Evolutionary conservation across 2,888 invertebrate species (phyloP), one percentile per base, ranked within the genome.

Genomic region (Heteromurus nitidus): DNA sequence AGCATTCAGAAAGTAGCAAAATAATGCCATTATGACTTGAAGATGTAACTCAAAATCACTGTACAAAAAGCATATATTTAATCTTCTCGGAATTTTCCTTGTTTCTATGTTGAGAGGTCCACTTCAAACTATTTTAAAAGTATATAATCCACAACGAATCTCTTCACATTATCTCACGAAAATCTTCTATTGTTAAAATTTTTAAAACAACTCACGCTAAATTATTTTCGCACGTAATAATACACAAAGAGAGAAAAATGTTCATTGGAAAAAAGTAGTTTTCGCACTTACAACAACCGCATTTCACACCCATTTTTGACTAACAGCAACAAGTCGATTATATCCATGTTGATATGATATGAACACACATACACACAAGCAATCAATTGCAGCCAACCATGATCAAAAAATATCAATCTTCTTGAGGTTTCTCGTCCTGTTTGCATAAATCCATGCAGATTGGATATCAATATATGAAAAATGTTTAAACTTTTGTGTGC

Each of bases 271-370:
- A 53, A 31, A 77, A 76, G 64, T 53, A 50, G 50, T 70, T 77
- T 77, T 77, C 70, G 77, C 77, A 70, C 62, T 69, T 77, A 2
- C n/a, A 50, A 36, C 69, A 77, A 77, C 77, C 77, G 50, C 77
- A 77, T 70, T 77, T 77, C 77, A 70, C 77, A 77, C 77, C 75
- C 62, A 76, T 76, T 68, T 67, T 76, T 76, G 76, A 76, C 67
- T 67, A 75, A 67, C 55, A 75, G 75, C 67, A 75, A 75, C 65
- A 65, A 67, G 58, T 67, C 75, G 67, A 75, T 67, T 42, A 42
- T 60, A 36, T 64, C 31, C 18, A 44, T 42, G 11, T 44, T 58
- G 16, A 2, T 69, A 24, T 69, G 50, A 20, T 36, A 2, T 55
- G 55, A 58, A 60, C 31, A 44, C 60, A 60, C 28, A 60, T 30